Evolutionary conservation across 2,888 invertebrate species (phyloP).

Genomic region (Nephrotoma appendiculata): DNA sequence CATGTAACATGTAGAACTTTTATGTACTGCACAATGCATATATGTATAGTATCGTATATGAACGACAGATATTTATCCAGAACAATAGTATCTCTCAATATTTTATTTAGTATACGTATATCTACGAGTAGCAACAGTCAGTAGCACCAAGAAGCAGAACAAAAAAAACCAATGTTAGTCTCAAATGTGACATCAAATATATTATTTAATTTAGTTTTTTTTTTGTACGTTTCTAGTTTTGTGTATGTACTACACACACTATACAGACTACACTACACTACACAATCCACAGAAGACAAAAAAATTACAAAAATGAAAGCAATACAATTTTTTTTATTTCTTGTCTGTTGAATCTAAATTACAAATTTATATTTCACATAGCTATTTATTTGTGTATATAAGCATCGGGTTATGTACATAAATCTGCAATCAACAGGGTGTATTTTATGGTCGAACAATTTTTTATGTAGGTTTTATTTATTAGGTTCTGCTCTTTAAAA

Average conservation of each 20-base stretch:
- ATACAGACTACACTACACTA: no score
- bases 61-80: no score
- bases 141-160: not conserved
- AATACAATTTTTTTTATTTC: not conserved
- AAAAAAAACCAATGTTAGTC: not conserved
- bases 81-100: no score
- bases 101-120: no score
- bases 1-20: no score
- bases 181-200: not conserved
- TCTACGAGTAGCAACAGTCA: not conserved
- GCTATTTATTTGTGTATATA: not conserved
- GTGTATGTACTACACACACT: not conserved
- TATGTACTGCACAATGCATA: no score
- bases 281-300: no score
- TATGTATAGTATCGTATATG: no score
- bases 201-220: not conserved
- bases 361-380: not conserved
- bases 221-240: not conserved
- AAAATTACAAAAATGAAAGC: not conserved
- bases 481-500: not conserved
- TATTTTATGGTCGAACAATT: not conserved
- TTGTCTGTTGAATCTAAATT: not conserved
- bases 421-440: not conserved
- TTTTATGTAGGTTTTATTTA: not conserved
- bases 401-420: not conserved